These are phyloP conservation scores for Eupithecia vulgata DNA, from an alignment of 2,888 invertebrate genomes.

Conservation along the genomic window DNA sequence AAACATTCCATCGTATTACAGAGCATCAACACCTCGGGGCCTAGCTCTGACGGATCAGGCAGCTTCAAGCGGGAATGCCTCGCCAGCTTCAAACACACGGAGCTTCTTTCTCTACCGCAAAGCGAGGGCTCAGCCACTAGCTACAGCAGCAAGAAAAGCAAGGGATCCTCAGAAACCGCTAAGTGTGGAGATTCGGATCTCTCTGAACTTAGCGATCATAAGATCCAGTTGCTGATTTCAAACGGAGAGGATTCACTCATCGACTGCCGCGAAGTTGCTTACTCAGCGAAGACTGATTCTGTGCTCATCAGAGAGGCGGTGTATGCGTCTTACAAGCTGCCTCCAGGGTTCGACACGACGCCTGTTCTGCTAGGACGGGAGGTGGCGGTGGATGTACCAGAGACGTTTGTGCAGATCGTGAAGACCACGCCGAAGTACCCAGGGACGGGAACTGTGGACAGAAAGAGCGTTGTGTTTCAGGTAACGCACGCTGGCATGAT, in stretches of 20 bases:
- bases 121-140: slow-evolving; percentile 74
- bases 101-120: slow-evolving; percentile 73
- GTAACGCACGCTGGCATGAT: slow-evolving; percentile 72
- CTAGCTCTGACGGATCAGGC: slow-evolving; percentile 73
- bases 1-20: slow-evolving; percentile 75
- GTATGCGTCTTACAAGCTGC: slow-evolving; percentile 78
- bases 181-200: slow-evolving; percentile 76
- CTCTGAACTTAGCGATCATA: slow-evolving; percentile 74
- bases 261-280: slow-evolving; percentile 77
- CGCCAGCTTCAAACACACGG: slow-evolving; percentile 63
- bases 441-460: slow-evolving; percentile 83
- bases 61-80: slow-evolving; percentile 64
- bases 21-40: slow-evolving; percentile 67
- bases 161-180: slow-evolving; percentile 74
- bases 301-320: slow-evolving; percentile 79
- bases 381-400: slow-evolving; percentile 95
- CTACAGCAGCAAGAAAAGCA: slow-evolving; percentile 77
- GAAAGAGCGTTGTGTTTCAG: slow-evolving; percentile 79
- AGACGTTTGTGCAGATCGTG: slow-evolving; percentile 92
- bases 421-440: slow-evolving; percentile 90
- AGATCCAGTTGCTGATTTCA: slow-evolving; percentile 76
- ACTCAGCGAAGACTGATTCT: slow-evolving; percentile 80
- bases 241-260: slow-evolving; percentile 77
- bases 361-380: slow-evolving; percentile 83
- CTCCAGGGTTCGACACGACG: slow-evolving; percentile 78